Evolutionary conservation across 2,797 vertebrate species (phyloP), one percentile per base, ranked within the genome.

Genomic region (Sarcophilus harrisii): DNA sequence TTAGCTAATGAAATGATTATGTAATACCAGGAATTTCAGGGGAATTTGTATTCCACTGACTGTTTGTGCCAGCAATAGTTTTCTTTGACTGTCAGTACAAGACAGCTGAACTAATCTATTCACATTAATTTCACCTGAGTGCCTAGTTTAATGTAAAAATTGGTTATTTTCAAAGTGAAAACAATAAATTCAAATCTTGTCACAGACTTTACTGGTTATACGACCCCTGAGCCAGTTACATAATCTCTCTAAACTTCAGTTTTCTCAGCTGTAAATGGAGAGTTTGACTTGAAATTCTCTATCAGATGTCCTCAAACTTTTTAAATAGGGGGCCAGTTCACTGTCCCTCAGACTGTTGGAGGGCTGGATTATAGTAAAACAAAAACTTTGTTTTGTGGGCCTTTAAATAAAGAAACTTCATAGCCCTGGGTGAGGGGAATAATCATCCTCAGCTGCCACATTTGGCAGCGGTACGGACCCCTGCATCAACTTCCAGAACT

Each of bases 111-210:
- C 92, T 73, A 95, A 97, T 96, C 55, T 96, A 96, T 95, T 96
- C 95, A 95, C 92, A 95, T 97, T 98, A 97, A 95, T 97, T 98
- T 98, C 96, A 98, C 55, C 21, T 97, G 97, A 96, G 49, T 97
- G 96, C 95, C 94, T 95, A 57, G 59, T 94, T 97, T 98, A 97
- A 98, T 57, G 27, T 66, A 96, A 96, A 95, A 95, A 45, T 96
- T 96, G 96, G 96, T 97, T 98, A 95, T 94, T 95, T 95, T 92
- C 49, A 97, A 94, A 98, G 97, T 95, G 97, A 95, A 5, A 93
- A 92, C 87, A 95, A 96, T 96, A 89, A 96, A 97, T 96, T 96
- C 32, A n/a, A 66, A n/a, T 66, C 13, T 5, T n/a, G 16, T 5
- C 62, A 66, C 62, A 66, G 32, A n/a, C 14, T 5, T 66, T 66